Percentiles rank a stretch among this genome's conserved stretches.
Evolutionary conservation across 1,140 invertebrate species (phyloP).

Genomic region (Xylocopa sonorina): DNA sequence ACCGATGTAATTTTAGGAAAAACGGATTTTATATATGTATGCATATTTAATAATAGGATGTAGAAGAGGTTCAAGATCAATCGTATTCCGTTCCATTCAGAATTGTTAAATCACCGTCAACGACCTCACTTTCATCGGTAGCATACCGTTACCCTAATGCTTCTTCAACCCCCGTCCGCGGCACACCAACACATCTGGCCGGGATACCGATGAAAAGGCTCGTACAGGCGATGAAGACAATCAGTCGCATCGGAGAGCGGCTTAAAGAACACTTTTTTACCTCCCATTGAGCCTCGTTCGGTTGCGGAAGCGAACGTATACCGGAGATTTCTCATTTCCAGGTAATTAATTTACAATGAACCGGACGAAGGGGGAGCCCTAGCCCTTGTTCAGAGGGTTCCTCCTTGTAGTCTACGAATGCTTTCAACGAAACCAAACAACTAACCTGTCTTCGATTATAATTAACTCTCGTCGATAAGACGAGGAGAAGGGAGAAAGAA

Average conservation of each 20-base stretch:
- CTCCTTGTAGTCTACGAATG: conserved; percentile 73
- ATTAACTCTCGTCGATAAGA: conserved; percentile 45
- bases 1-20: too few species aligned
- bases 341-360: conserved; percentile 83
- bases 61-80: too few species aligned
- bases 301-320: conserved; percentile 70
- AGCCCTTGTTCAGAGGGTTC: conserved; percentile 75
- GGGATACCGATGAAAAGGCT: conserved; percentile 8
- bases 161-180: neutral
- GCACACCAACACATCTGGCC: neutral
- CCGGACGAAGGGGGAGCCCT: conserved; percentile 73
- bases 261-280: conserved; percentile 73
- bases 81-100: neutral
- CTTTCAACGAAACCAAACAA: conserved; percentile 64
- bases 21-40: too few species aligned
- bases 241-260: conserved; percentile 33
- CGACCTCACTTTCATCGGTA: neutral
- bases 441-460: conserved; percentile 52
- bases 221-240: conserved; percentile 37
- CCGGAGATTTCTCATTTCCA: conserved; percentile 82
- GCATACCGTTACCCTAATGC: neutral
- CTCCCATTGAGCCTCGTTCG: conserved; percentile 71
- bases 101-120: conserved; percentile 3
- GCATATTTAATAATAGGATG: neutral
- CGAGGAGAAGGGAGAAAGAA: too few species aligned